A percentile compares a stretch with the other conserved stretches of the same genome.
phyloP scores from a whole-genome alignment of 2,113 vertebrate species.

The Ovis aries region DNA sequence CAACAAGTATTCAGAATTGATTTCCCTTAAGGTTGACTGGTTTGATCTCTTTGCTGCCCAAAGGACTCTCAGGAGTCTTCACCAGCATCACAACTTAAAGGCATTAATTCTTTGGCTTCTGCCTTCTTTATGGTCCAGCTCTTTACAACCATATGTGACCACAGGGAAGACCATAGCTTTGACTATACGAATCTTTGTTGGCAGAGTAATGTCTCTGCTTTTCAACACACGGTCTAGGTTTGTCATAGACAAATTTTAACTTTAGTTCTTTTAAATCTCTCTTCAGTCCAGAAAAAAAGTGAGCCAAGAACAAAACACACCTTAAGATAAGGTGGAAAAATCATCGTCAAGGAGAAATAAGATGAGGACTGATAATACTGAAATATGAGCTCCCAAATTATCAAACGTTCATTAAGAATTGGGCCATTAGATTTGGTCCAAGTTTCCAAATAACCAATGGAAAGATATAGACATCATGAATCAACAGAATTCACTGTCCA shows the following conservation, averaged over 20 bases:
- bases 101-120: not conserved
- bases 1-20: not conserved
- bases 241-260: not conserved
- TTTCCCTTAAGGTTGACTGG: not conserved
- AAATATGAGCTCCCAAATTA: not conserved
- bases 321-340: not conserved
- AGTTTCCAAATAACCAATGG: not conserved
- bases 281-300: not conserved
- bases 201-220: not conserved
- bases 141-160: not conserved
- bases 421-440: not conserved
- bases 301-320: not conserved
- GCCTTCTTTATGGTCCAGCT: not conserved
- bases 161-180: not conserved
- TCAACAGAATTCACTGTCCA: not conserved
- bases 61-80: not conserved
- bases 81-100: not conserved
- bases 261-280: not conserved
- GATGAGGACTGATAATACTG: not conserved
- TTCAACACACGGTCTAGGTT: not conserved
- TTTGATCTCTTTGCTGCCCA: not conserved
- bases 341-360: not conserved
- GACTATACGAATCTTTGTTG: not conserved
- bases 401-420: not conserved
- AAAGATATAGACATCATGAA: not conserved